Conservation (phyloP, 2,797 vertebrate species). For the Chloroceryle inda region DNA sequence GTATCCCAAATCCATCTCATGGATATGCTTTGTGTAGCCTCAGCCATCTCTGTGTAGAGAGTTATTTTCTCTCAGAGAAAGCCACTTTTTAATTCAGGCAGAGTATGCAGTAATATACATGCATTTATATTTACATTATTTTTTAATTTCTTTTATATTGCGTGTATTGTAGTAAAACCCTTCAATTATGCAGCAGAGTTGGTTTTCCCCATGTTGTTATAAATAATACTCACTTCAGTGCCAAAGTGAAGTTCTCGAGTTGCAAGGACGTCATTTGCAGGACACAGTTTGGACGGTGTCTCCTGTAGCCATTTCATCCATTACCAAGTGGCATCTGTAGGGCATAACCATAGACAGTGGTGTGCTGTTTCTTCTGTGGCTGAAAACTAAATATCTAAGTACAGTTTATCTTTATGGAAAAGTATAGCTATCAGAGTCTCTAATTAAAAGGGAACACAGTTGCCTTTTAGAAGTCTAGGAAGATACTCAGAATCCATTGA, state of each 20-base stretch:
- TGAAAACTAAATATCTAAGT: slow-evolving; percentile 44
- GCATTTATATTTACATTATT: background rate
- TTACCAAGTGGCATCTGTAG: slow-evolving; percentile 32
- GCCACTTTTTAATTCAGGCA: background rate
- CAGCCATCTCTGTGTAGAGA: background rate
- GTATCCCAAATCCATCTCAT: background rate
- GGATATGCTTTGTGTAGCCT: background rate
- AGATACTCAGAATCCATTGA: slow-evolving; percentile 32
- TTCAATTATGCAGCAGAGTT: background rate
- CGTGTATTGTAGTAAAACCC: background rate
- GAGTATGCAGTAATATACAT: background rate
- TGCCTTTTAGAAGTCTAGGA: slow-evolving; percentile 48
- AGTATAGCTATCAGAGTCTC: background rate
- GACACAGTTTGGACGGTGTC: background rate
- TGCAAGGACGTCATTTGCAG: background rate
- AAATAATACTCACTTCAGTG: background rate
- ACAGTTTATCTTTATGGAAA: slow-evolving; percentile 59
- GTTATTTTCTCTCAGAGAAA: background rate
- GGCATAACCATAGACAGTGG: background rate
- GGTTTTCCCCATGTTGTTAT: background rate
- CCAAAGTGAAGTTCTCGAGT: background rate
- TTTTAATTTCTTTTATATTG: background rate
- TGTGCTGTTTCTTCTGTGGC: slow-evolving; percentile 51
- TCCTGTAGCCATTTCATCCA: slow-evolving; percentile 17
- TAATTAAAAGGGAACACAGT: slow-evolving; percentile 68